Conservation (phyloP, 2,113 vertebrate species). For the Barnardius zonarius region DNA sequence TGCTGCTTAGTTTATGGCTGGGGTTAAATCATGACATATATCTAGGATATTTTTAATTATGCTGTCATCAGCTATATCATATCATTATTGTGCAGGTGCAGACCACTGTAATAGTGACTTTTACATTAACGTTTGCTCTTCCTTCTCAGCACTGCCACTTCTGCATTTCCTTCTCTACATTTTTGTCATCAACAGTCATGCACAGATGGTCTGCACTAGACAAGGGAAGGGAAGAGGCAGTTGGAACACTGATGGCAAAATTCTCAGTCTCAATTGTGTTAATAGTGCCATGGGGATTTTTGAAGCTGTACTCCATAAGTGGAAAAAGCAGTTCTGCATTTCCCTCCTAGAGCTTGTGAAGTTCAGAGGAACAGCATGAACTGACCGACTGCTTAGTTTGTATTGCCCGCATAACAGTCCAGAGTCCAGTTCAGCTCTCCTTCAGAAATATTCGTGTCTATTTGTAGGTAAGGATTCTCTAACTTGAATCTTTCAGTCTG, state of each 20-base stretch:
- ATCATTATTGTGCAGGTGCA: not conserved
- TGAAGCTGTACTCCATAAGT: not conserved
- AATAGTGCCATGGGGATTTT: not conserved
- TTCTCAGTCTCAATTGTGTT: not conserved
- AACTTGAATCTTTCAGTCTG: not conserved
- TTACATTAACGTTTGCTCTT: not conserved
- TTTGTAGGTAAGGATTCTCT: not conserved
- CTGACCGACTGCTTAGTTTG: not conserved
- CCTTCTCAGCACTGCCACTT: not conserved
- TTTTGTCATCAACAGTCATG: not conserved
- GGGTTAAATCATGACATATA: not conserved
- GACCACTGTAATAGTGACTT: not conserved
- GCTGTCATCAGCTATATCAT: not conserved
- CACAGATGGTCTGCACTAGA: not conserved
- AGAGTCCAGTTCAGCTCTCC: not conserved
- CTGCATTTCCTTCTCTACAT: not conserved
- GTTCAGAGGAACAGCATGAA: not conserved
- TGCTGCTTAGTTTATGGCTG: not conserved
- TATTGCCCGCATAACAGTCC: not conserved
- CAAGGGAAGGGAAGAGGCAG: not conserved
- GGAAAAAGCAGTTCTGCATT: not conserved
- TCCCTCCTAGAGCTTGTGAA: accelerated
- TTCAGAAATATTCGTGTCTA: not conserved
- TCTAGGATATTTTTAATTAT: not conserved
- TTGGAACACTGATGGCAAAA: not conserved